Evolutionary conservation across 2,888 invertebrate species (phyloP).

Genomic region (Thymelicus lineola): DNA sequence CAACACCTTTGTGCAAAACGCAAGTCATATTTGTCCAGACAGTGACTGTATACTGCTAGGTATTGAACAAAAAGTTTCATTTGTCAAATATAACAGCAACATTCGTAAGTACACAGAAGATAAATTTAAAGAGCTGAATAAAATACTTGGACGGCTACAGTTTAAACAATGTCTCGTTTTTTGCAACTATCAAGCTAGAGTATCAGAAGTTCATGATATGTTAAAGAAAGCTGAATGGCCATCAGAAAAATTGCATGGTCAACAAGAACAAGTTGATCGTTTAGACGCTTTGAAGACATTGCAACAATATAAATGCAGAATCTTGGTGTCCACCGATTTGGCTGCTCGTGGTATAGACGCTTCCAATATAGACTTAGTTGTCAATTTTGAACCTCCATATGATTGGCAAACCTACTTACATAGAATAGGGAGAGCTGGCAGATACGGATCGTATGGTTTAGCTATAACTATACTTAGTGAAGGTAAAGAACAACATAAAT

Average conservation of each 20-base stretch:
- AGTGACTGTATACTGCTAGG: slow-evolving; percentile 88
- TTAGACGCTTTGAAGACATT: slow-evolving; percentile 91
- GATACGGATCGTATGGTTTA: slow-evolving; percentile 94
- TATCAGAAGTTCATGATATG: slow-evolving; percentile 90
- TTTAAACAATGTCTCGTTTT: slow-evolving; percentile 97
- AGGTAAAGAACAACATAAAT: slow-evolving; percentile 86
- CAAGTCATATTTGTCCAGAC: slow-evolving; percentile 91
- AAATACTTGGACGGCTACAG: slow-evolving; percentile 88
- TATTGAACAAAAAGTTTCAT: slow-evolving; percentile 90
- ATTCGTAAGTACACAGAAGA: slow-evolving; percentile 87
- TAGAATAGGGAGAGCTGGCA: slow-evolving; percentile 97
- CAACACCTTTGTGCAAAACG: slow-evolving; percentile 90
- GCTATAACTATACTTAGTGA: slow-evolving; percentile 90
- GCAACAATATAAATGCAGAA: slow-evolving; percentile 92
- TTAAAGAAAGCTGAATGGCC: slow-evolving; percentile 91
- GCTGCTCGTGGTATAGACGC: slow-evolving; percentile 98
- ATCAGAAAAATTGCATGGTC: slow-evolving; percentile 90
- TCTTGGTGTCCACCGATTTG: slow-evolving; percentile 95
- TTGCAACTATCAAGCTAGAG: slow-evolving; percentile 94
- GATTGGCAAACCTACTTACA: slow-evolving; percentile 95
- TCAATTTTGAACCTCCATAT: slow-evolving; percentile 95
- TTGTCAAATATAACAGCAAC: slow-evolving; percentile 86
- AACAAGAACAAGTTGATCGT: slow-evolving; percentile 91
- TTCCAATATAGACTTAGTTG: slow-evolving; percentile 95
- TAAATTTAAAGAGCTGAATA: slow-evolving; percentile 87